Conservation (phyloP, 2,888 invertebrate genomes). For the Xanthia togata region DNA sequence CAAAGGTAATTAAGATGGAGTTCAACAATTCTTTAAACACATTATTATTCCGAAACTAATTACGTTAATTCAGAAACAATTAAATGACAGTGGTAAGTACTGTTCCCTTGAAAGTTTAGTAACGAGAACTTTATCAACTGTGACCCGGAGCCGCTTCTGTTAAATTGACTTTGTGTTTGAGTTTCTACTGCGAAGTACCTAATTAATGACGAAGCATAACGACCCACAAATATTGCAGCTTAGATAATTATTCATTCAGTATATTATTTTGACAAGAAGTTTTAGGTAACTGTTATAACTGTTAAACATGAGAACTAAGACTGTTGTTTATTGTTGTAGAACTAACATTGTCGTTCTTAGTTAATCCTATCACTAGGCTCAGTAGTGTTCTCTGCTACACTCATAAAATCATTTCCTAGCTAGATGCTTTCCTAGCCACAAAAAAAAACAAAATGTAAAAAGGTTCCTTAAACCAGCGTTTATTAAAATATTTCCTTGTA, state of each 20-base stretch:
- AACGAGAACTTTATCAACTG: conserved; percentile 18
- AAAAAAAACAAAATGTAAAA: not conserved
- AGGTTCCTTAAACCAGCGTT: not conserved
- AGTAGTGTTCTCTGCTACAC: not conserved
- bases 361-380: not conserved
- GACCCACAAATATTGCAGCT: not conserved
- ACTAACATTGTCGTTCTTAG: not conserved
- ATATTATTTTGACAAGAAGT: not conserved
- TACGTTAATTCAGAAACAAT: conserved; percentile 19
- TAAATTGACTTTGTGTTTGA: conserved; percentile 34
- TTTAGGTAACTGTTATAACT: not conserved
- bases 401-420: not conserved
- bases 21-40: not conserved
- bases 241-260: not conserved
- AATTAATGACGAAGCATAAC: conserved; percentile 18
- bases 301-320: not conserved
- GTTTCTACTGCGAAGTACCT: conserved; percentile 12
- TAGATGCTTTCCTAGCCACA: not conserved
- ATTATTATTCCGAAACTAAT: conserved; percentile 2
- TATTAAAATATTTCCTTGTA: no score
- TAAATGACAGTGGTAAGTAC: conserved; percentile 11
- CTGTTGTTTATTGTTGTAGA: not conserved
- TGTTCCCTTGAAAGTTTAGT: conserved; percentile 16
- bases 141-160: conserved; percentile 6
- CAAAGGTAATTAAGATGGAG: not conserved